These are phyloP conservation scores for Sceloporus tristichus DNA, from an alignment of 2,113 vertebrate genomes.

Conservation along the genomic window DNA sequence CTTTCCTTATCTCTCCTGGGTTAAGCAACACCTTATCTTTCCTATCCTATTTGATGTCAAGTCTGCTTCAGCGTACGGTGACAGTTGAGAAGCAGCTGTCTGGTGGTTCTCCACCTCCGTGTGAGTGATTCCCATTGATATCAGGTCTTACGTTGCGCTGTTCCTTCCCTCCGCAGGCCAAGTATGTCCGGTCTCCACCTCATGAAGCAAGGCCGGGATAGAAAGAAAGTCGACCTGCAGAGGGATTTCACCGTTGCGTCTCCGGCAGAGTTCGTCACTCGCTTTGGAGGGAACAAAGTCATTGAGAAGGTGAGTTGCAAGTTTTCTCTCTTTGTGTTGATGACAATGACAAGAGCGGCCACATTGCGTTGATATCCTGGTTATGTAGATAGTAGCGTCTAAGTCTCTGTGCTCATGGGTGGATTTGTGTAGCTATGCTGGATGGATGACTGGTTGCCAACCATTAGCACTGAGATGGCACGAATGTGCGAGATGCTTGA, in stretches of 20 bases:
- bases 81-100: no score
- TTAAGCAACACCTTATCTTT: no score
- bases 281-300: constrained; percentile 97
- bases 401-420: not conserved
- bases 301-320: constrained; percentile 91
- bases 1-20: no score
- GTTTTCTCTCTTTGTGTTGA: not conserved
- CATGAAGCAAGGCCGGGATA: constrained; percentile 93
- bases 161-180: constrained; percentile 78
- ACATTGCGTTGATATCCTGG: not conserved
- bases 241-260: constrained; percentile 98
- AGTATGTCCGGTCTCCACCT: constrained; percentile 99
- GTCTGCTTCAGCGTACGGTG: no score
- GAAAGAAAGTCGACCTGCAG: constrained; percentile 93
- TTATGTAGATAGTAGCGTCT: not conserved
- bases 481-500: not conserved
- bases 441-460: not conserved
- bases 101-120: no score
- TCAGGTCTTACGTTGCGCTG: not conserved
- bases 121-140: not conserved
- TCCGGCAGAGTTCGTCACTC: constrained; percentile 97
- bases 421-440: not conserved
- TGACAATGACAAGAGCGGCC: no score
- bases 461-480: no score
- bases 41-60: no score